Evolutionary conservation across 2,888 invertebrate species (phyloP).

Genomic region (Patella depressa): DNA sequence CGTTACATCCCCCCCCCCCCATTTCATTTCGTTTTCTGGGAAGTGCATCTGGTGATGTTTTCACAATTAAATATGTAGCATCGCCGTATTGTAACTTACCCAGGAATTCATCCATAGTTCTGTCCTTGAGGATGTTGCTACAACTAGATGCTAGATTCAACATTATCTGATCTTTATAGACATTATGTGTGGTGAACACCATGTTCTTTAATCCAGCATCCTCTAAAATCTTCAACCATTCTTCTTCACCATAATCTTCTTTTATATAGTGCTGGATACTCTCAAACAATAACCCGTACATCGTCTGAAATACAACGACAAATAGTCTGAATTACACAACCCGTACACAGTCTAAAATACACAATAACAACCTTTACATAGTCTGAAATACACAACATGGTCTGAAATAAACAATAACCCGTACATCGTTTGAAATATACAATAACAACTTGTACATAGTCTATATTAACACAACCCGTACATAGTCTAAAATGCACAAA

Average conservation of each 20-base stretch:
- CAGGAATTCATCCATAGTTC: conserved; percentile 27
- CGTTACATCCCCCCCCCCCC: too few relatives aligned
- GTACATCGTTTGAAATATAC: too few relatives aligned
- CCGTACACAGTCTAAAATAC: too few relatives aligned
- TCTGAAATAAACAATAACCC: not conserved
- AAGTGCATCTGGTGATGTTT: too few relatives aligned
- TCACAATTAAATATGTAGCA: too few relatives aligned
- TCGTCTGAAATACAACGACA: conserved; percentile 68
- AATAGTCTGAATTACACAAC: not conserved
- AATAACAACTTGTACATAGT: too few relatives aligned
- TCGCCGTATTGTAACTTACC: conserved; percentile 46
- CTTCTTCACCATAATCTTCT: conserved; percentile 90
- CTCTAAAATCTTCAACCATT: conserved; percentile 91
- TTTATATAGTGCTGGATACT: conserved; percentile 94
- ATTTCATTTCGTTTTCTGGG: too few relatives aligned
- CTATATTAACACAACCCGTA: too few relatives aligned
- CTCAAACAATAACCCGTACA: conserved; percentile 96
- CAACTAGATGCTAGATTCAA: conserved; percentile 83
- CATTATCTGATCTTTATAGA: conserved; percentile 90
- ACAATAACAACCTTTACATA: too few relatives aligned
- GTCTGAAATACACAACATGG: not conserved
- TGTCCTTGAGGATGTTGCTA: conserved; percentile 76
- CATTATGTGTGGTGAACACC: conserved; percentile 83
- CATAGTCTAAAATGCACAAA: too few relatives aligned
- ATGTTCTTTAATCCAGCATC: conserved; percentile 89